Evolutionary conservation across 2,113 vertebrate species (phyloP).

Genomic region (Nothobranchius kuhntae): DNA sequence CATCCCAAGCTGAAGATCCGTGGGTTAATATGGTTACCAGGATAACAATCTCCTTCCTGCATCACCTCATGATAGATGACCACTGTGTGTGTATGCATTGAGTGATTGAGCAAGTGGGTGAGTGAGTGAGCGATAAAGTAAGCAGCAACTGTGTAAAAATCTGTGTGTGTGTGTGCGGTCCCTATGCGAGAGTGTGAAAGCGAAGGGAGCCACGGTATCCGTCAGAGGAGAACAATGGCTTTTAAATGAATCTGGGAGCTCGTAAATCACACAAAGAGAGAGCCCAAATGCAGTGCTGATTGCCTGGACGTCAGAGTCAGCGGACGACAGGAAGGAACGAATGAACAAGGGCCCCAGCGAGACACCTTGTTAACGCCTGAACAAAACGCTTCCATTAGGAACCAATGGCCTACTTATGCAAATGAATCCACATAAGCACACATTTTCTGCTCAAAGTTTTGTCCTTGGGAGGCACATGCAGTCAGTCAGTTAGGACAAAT

Average conservation of each 20-base stretch:
- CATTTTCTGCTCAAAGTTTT: conserved; percentile 59
- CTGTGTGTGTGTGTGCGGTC: conserved; percentile 56
- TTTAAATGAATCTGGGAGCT: conserved; percentile 82
- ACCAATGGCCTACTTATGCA: conserved; percentile 78
- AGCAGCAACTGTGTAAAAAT: conserved; percentile 57
- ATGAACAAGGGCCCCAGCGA: conserved; percentile 73
- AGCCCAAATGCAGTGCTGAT: conserved; percentile 76
- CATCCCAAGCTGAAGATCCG: conserved; percentile 68
- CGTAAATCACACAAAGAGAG: conserved; percentile 80
- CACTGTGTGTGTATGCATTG: conserved; percentile 64
- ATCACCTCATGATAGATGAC: conserved; percentile 75
- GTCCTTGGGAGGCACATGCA: conserved; percentile 68
- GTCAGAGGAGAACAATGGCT: conserved; percentile 81
- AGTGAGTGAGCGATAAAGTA: conserved; percentile 74
- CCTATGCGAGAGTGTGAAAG: conserved; percentile 57
- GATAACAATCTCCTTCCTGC: conserved; percentile 78
- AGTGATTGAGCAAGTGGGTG: conserved; percentile 74
- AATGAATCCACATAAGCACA: conserved; percentile 61
- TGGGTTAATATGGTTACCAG: conserved; percentile 77
- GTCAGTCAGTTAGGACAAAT: conserved; percentile 61
- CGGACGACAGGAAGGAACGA: conserved; percentile 72
- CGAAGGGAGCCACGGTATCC: conserved; percentile 66
- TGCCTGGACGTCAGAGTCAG: conserved; percentile 74
- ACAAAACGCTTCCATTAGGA: conserved; percentile 80
- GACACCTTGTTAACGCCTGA: conserved; percentile 79